These are phyloP conservation scores for Scaptomyza polygonia DNA, from an alignment of 2,888 invertebrate genomes.

Conservation along the genomic window DNA sequence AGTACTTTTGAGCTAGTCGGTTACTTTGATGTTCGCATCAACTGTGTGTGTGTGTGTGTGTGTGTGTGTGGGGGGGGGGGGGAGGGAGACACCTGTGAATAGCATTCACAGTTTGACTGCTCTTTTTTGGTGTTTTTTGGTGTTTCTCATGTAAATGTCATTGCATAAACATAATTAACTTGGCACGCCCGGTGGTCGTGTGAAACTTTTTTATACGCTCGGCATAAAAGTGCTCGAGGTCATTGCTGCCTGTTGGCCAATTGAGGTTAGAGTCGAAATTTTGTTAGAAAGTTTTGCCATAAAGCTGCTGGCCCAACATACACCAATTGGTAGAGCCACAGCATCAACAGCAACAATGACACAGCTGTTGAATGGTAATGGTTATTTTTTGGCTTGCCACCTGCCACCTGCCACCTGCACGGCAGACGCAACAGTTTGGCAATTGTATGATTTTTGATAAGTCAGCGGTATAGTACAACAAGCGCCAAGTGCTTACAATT, in stretches of 20 bases:
- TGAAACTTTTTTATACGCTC: constrained; percentile 48
- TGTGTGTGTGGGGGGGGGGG: too few species aligned
- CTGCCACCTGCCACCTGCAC: constrained; percentile 25
- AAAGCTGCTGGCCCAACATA: constrained; percentile 43
- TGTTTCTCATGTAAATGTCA: constrained; percentile 66
- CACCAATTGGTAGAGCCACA: background rate
- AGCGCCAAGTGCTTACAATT: constrained; percentile 47
- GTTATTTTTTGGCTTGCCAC: background rate
- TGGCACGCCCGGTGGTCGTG: constrained; percentile 49
- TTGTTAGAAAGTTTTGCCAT: constrained; percentile 58
- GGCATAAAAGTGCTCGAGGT: constrained; percentile 53
- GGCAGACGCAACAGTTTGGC: constrained; percentile 62
- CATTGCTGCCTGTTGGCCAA: constrained; percentile 35
- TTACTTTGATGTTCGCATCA: constrained; percentile 48
- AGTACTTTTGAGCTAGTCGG: constrained; percentile 15
- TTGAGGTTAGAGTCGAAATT: constrained; percentile 23
- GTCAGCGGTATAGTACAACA: constrained; percentile 45
- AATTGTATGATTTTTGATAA: constrained; percentile 55
- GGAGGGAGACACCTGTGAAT: constrained; percentile 10
- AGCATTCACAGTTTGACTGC: constrained; percentile 14
- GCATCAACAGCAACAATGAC: background rate
- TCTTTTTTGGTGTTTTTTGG: constrained; percentile 60
- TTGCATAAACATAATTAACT: constrained; percentile 73
- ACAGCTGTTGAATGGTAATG: constrained; percentile 30
- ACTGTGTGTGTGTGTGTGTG: too few species aligned